Evolutionary conservation across 2,888 invertebrate genomes (phyloP).

Genomic region (Temnothorax rugatulus): DNA sequence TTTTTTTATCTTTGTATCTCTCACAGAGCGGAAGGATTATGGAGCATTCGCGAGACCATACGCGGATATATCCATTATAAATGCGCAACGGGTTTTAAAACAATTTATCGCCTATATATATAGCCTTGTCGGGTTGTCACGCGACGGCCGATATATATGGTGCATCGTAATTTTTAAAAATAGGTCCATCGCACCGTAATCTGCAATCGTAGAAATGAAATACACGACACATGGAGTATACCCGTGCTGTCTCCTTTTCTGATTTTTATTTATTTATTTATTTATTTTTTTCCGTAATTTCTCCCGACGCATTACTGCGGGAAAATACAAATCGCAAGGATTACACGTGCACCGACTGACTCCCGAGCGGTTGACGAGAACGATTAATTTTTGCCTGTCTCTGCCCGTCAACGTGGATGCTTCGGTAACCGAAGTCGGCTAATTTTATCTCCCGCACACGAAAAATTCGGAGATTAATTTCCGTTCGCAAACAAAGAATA

Average conservation of each 20-base stretch:
- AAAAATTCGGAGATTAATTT: conserved; percentile 42
- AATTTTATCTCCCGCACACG: conserved; percentile 46
- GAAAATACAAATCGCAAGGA: conserved; percentile 54
- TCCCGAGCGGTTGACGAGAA: conserved; percentile 30
- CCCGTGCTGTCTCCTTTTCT: background rate
- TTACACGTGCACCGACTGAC: conserved; percentile 42
- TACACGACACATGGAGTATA: conserved; percentile 32
- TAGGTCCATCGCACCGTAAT: conserved; percentile 42
- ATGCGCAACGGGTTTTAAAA: conserved; percentile 66
- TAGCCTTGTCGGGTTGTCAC: conserved; percentile 51
- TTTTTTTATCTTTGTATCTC: conserved; percentile 24
- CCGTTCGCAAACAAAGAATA: conserved; percentile 25
- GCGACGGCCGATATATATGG: conserved; percentile 59
- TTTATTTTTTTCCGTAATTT: conserved; percentile 22
- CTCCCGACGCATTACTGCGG: conserved; percentile 15
- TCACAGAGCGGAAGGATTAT: conserved; percentile 36
- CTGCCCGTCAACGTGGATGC: conserved; percentile 35
- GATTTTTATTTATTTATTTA: background rate
- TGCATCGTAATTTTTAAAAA: conserved; percentile 66
- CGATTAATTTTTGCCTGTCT: conserved; percentile 60
- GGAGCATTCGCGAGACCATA: conserved; percentile 47
- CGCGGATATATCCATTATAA: conserved; percentile 62
- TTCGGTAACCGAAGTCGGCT: conserved; percentile 38
- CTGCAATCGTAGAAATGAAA: conserved; percentile 58
- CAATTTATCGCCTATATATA: conserved; percentile 67